Percentiles rank a stretch among this genome's conserved stretches.
phyloP scores from a whole-genome alignment of 2,113 vertebrate species.

The Salvelinus alpinus region DNA sequence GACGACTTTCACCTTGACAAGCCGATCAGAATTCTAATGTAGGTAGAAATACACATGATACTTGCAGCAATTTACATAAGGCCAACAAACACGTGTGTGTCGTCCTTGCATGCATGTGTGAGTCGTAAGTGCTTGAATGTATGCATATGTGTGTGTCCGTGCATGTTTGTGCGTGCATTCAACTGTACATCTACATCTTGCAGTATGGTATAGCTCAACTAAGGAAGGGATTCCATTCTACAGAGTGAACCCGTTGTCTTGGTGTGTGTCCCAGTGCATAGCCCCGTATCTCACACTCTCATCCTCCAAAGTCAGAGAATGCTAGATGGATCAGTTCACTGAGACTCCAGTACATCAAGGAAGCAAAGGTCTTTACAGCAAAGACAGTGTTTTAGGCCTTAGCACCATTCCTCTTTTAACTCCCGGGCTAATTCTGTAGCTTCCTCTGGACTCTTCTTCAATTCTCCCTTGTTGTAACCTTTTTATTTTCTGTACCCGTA shows the following conservation, averaged over 20 bases:
- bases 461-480: background rate
- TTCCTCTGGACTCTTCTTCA: conserved; percentile 12
- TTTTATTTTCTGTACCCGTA: conserved; percentile 34
- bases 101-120: too few species aligned
- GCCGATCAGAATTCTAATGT: conserved; percentile 9
- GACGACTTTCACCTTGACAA: conserved; percentile 27
- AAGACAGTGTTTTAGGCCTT: background rate
- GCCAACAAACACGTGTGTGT: too few species aligned
- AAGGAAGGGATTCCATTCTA: too few species aligned
- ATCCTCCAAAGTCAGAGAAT: background rate
- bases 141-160: background rate
- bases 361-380: background rate
- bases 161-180: too few species aligned
- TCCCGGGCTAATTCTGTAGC: conserved; percentile 3
- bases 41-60: conserved; percentile 6
- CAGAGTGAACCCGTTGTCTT: too few species aligned
- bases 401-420: background rate
- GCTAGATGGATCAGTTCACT: background rate
- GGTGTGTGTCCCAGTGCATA: background rate
- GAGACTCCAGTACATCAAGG: background rate
- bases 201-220: too few species aligned
- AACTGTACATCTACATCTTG: too few species aligned
- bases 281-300: background rate
- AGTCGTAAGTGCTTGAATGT: background rate
- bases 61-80: background rate